Base-by-base conservation (phyloP, 2,113 vertebrate genomes). In the Daboia siamensis region DNA sequence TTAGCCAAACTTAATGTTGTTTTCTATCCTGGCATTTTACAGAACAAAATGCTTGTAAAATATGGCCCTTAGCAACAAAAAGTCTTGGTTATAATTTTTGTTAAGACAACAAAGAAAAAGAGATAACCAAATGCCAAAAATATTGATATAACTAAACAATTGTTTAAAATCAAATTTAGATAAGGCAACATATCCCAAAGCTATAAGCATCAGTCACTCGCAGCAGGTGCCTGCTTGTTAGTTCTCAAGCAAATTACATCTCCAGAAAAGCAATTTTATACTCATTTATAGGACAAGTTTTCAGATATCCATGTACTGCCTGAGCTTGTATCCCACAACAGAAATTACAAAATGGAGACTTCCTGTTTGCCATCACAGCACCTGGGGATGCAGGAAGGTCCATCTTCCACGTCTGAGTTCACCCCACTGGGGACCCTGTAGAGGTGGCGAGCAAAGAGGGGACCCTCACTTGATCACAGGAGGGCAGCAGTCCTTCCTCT, bases 171-270 rank as follows among this genome's bases (percentile, higher is more conserved):
- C 59, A 9, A 57, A 89, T 80, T 51, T 88, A n/a, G 33, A 85
- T 90, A 23, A 26, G 56, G 46, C 12, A 87, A 23, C 29, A 59
- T 24, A 29, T 46, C 26, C 57, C 21, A 12, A 59, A 64, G 29
- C 17, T 44, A 46, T n/a, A 64, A 46, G 29, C 56, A 87, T 64
- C 39, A n/a, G 44, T 91, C 39, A 93, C 21, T 74, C 74, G 91
- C 55, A 23, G 94, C 93, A 94, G 92, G 29, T 13, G 88, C 10
- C 33, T 33, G 9, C 21, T 52, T 80, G 74, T 80, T 80, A 44
- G 33, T 80, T 44, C 48, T 26, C 89, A 90, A 51, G 39, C 15
- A 90, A 84, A 90, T 84, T 54, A 90, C 64, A 90, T 74, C n/a
- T 69, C 21, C 69, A 56, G 33, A 61, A 87, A 15, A 39, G 29